Evolutionary conservation across 2,797 vertebrate genomes (phyloP), one percentile per base, ranked within the genome.

Genomic region (Peromyscus melanophrys): DNA sequence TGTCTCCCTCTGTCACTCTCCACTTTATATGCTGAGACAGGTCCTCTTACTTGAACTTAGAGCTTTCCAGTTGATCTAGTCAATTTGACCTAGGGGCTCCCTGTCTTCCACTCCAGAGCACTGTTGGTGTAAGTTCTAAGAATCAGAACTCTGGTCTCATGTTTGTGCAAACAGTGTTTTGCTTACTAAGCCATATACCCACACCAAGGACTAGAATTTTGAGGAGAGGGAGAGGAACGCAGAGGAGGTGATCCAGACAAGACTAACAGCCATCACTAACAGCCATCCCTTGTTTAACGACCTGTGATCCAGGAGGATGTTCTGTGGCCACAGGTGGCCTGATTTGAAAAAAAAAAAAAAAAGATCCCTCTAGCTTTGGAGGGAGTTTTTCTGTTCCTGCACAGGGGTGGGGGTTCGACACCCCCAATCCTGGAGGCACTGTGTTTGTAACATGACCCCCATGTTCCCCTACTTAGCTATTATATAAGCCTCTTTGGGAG

Each of bases 401-500:
- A 29, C 4, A 90, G 90, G 95, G 69, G 46, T 52, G 87, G 92
- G 92, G 77, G 31, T 52, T 67, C 91, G 57, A 80, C 90, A 65
- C 40, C 84, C 84, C 69, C 34, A 49, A 93, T 59, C 78, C 29
- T 57, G 23, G 73, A 96, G 97, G 88, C 92, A 63, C 76, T n/a
- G 84, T 61, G 55, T 93, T 81, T 75, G 97, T 94, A 96, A 98
- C 90, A 57, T 65, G 93, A 98, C 69, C 96, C 97, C 29, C 11
- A 29, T 89, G 96, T 97, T 96, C 94, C 95, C 1, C 77, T 81
- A 94, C 96, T 96, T 92, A 97, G 77, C 92, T 94, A 19, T 97
- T 98, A 96, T 46, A 94, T 97, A 97, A 98, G 96, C 88, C 63
- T 90, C 96, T 95, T 96, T 89, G 94, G 94, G 84, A 95, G 92